These are phyloP conservation scores for Mustela lutreola DNA, from an alignment of 2,113 vertebrate genomes.

Conservation along the genomic window DNA sequence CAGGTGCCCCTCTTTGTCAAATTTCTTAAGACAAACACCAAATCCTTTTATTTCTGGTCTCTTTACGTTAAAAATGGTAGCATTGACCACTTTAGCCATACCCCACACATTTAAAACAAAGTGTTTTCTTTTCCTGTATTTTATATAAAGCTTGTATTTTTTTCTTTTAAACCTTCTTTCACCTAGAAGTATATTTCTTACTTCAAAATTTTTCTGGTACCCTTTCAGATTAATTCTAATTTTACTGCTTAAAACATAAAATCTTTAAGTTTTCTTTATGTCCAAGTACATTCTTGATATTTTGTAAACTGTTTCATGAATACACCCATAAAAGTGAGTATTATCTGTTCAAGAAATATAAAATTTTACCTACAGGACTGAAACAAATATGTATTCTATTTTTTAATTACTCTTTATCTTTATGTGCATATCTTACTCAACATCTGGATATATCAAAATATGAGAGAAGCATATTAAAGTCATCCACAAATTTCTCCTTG, in stretches of 20 bases:
- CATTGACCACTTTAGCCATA: background rate
- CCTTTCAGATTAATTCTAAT: conserved; percentile 33
- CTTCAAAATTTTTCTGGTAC: background rate
- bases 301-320: background rate
- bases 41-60: background rate
- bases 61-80: background rate
- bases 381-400: background rate
- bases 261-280: conserved; percentile 12
- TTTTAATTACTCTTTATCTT: background rate
- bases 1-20: background rate
- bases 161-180: background rate
- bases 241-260: conserved; percentile 38
- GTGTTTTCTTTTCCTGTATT: background rate
- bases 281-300: background rate
- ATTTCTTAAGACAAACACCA: background rate
- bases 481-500: background rate
- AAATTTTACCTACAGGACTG: background rate
- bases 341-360: conserved; percentile 14
- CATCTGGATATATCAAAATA: background rate
- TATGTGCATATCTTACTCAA: background rate
- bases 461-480: background rate
- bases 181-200: background rate
- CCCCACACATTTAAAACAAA: background rate
- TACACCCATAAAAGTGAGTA: background rate
- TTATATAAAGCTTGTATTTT: background rate